phyloP scores from a whole-genome alignment of 2,113 vertebrate species.

The Trachemys scripta region DNA sequence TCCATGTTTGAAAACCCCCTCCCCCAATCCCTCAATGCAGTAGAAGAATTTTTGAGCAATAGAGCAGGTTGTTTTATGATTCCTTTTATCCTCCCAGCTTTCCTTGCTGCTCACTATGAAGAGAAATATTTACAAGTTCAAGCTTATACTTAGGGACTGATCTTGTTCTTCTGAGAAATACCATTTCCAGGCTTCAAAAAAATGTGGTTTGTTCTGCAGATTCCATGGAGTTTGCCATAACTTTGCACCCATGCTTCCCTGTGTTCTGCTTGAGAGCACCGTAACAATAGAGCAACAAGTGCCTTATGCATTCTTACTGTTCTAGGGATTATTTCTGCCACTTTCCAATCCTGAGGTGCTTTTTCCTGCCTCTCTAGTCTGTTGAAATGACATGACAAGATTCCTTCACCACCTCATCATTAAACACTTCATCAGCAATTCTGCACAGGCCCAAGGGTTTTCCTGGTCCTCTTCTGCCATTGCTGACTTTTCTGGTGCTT shows the following conservation, averaged over 20 bases:
- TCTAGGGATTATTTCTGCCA: background rate
- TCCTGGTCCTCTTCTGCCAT: background rate
- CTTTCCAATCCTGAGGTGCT: constrained; percentile 51
- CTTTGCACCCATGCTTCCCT: rapidly evolving
- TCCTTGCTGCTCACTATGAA: background rate
- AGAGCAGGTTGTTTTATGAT: background rate
- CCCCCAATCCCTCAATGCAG: rapidly evolving
- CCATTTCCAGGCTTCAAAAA: background rate
- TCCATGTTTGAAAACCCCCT: background rate
- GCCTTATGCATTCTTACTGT: background rate
- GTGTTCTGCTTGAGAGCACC: background rate
- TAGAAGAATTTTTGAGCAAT: background rate
- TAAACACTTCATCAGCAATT: constrained; percentile 64
- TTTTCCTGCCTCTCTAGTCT: background rate
- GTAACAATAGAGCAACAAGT: background rate
- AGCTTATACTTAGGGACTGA: background rate
- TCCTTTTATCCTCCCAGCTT: background rate
- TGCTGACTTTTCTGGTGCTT: constrained; percentile 23
- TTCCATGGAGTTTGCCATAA: background rate
- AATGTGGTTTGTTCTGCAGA: background rate
- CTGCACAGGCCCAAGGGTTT: constrained; percentile 29
- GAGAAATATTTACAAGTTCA: background rate
- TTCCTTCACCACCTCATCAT: constrained; percentile 42
- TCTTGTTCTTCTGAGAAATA: background rate
- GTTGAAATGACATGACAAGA: constrained; percentile 31